Evolutionary conservation across 1,140 invertebrate genomes (phyloP), one percentile per base, ranked within the genome.

Genomic region (Telenomus remus): DNA sequence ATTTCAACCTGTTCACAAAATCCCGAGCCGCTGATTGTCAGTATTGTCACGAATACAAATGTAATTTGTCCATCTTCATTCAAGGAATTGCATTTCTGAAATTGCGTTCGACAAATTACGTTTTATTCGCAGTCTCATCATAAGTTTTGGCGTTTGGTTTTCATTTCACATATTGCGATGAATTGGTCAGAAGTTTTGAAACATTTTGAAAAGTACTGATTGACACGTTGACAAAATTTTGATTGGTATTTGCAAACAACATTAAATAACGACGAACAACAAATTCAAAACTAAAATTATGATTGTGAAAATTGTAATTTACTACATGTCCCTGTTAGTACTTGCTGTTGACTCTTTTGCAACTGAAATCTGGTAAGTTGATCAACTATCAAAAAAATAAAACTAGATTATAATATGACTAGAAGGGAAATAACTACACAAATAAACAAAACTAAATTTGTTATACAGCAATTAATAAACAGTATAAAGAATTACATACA

Each of bases 291-390:
- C 16, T 54, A 9, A 51, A 64, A 51, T 44, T 35, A 49, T 61
- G 42, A 61, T 71, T 66, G 70, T 64, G 72, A 57, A 75, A 69
- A 69, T 75, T 59, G 15, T 64, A 69, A 75, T 39, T 27, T 33
- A 59, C 59, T 57, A 70, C 64, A 51, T 44, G 54, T 55, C 65
- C 6, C 54, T 69, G 53, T 76, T 76, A 76, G 65, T 76, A 68
- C 56, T 68, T 74, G 64, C 55, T 27, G 65, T 76, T 69, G 71
- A 75, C 64, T 55, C 51, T 68, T 76, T 69, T 65, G 50, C 73
- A 65, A 64, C 73, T 76, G 73, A 70, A 60, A 70, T 61, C 60
- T 70, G 73, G 73, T 76, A 76, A 76, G 73, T 76, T 76, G 19
- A 27, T 27, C 6, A 76, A 70, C 53, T 69, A 70, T 70, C 47